phyloP scores from a whole-genome alignment of 2,113 vertebrate genomes.

The Delphinus delphis region DNA sequence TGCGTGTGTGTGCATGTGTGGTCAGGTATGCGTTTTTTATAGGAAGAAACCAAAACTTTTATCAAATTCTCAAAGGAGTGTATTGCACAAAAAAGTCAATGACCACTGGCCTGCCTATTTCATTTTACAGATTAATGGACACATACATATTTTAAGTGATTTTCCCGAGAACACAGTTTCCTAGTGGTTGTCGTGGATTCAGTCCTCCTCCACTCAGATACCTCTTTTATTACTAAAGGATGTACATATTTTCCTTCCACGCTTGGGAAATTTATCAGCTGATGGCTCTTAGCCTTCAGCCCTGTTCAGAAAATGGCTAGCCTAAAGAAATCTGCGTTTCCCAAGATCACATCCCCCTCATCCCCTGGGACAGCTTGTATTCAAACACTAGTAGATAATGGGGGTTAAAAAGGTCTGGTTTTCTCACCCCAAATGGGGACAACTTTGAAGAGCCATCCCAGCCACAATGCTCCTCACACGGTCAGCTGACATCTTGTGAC shows the following conservation, averaged over 20 bases:
- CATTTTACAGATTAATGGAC: not conserved
- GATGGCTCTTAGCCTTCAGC: not conserved
- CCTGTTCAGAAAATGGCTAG: not conserved
- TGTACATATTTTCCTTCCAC: not conserved
- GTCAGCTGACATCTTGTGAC: not conserved
- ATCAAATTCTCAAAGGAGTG: not conserved
- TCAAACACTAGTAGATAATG: not conserved
- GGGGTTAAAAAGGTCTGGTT: not conserved
- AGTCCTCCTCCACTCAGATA: not conserved
- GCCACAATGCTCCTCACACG: not conserved
- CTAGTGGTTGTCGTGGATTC: not conserved
- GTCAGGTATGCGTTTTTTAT: not conserved
- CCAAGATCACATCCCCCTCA: not conserved
- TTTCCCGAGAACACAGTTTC: not conserved
- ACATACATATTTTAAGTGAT: not conserved
- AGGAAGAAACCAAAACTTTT: not conserved
- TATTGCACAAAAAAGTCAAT: not conserved
- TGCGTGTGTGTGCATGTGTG: too few relatives aligned
- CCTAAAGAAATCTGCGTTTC: not conserved
- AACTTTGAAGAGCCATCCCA: not conserved
- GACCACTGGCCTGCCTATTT: not conserved
- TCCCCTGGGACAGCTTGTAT: not conserved
- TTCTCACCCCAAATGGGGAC: not conserved
- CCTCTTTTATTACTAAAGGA: not conserved
- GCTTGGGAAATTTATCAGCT: not conserved